A percentile compares a stretch with the other conserved stretches of the same genome.
These are phyloP conservation scores for Eupithecia insigniata DNA, from an alignment of 2,888 invertebrate genomes.

Conservation along the genomic window DNA sequence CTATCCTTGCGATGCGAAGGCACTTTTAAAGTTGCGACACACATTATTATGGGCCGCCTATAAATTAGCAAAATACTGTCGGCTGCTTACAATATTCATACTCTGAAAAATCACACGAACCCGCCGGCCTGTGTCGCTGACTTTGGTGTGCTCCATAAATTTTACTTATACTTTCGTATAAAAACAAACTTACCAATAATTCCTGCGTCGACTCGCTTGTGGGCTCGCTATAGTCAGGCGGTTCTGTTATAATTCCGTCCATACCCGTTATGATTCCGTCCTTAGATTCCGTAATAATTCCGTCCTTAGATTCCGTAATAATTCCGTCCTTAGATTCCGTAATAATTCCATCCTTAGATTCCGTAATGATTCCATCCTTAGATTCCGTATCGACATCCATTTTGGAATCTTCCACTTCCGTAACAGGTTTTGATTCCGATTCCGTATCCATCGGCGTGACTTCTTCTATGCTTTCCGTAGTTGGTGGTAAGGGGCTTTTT, in stretches of 20 bases:
- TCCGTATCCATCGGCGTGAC: slow-evolving; percentile 10
- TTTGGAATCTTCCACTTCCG: slow-evolving; percentile 2
- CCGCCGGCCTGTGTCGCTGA: no score
- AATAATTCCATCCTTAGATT: no score
- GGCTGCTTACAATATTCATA: no score
- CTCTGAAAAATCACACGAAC: background rate
- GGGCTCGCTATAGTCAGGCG: slow-evolving; percentile 43
- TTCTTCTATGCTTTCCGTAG: slow-evolving; percentile 49
- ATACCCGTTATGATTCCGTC: no score
- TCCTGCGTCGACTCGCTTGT: slow-evolving; percentile 48
- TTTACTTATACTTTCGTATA: background rate
- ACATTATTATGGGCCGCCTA: no score
- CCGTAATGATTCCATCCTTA: slow-evolving; percentile 45
- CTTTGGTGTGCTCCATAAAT: background rate
- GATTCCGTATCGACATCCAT: slow-evolving; percentile 24
- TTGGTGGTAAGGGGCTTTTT: slow-evolving; percentile 69
- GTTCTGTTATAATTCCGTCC: no score
- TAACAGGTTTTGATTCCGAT: background rate
- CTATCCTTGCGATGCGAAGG: no score
- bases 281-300: no score
- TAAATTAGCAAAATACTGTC: no score
- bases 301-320: no score
- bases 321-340: no score
- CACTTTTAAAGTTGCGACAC: no score
- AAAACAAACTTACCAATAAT: slow-evolving; percentile 47